Evolutionary conservation across 2,113 vertebrate species (phyloP), one percentile per base, ranked within the genome.

Genomic region (Clinocottus analis): DNA sequence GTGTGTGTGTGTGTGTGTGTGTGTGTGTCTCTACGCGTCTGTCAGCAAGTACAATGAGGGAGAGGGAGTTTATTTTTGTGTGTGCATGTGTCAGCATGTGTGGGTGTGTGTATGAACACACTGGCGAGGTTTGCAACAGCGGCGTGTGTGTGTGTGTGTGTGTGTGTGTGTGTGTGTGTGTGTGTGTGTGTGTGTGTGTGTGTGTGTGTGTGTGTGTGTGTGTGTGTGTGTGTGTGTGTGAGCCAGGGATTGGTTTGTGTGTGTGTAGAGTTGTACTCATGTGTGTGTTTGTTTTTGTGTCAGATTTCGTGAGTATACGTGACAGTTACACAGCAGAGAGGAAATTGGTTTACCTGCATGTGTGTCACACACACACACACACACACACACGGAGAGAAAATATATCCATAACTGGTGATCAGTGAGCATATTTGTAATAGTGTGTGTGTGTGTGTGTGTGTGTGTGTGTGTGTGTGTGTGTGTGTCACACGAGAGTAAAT

Each of bases 71-170:
- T 83, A 71, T 79, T 63, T 79, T 21, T 75, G 76, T 35, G 31
- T 33, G 62, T 72, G 35, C 35, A 47, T 70, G 53, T 77, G 80
- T 83, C 77, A 78, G 68, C 63, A 60, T 87, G 77, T 71, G 68
- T 82, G 75, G 35, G 75, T 39, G 72, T 78, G 65, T 79, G 45
- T 61, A 13, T 63, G 60, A 19, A 59, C 43, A 68, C n/a, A 41
- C 19, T 58, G 43, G 19, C 23, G 53, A 65, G 61, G 47, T 43
- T 61, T 72, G n/a, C 1, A 62, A 41, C 56, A 61, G 55, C 11
- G 9, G 29, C 45, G 0, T 37, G 2, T 69, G 49, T 49, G n/a
- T 72, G 61, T 72, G 7, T 73, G 69, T 72, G 21, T 63, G 59
- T 47, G 25, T 43, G 41, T 47, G 37, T 37, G 11, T n/a, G 12